Evolutionary conservation across 2,888 invertebrate genomes (phyloP).

Genomic region (Hecatera dysodea): DNA sequence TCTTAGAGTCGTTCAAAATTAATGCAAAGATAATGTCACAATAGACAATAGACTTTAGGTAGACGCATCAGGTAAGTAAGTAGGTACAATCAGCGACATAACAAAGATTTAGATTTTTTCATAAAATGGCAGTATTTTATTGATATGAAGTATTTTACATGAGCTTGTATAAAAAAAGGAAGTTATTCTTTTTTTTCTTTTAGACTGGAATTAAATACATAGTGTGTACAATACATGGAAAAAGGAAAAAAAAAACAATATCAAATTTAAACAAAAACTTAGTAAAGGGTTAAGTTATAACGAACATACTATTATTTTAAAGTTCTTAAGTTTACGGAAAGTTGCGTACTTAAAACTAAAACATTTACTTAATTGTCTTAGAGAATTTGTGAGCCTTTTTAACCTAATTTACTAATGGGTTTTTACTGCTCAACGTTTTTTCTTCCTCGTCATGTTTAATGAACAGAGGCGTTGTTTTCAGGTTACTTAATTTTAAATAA

Average conservation of each 20-base stretch:
- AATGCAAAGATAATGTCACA: conserved; percentile 3
- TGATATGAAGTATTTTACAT: conserved; percentile 64
- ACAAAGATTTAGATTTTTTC: conserved; percentile 9
- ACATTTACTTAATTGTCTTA: conserved; percentile 54
- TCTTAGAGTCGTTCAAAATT: neutral
- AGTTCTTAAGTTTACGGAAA: conserved; percentile 35
- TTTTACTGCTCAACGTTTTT: conserved; percentile 40
- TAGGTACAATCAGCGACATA: conserved; percentile 42
- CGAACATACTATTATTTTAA: conserved; percentile 29
- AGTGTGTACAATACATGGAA: neutral
- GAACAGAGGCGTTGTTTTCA: neutral
- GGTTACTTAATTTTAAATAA: neutral
- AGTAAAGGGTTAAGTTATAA: neutral
- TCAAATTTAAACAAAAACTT: neutral
- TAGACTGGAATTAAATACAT: neutral
- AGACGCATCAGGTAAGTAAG: neutral
- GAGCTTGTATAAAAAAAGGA: conserved; percentile 40
- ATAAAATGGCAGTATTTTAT: conserved; percentile 56
- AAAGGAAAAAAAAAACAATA: conserved; percentile 6
- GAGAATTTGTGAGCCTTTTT: conserved; percentile 59
- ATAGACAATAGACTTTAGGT: conserved; percentile 29
- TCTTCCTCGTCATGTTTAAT: conserved; percentile 4
- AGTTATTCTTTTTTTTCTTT: neutral
- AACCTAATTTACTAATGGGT: conserved; percentile 49
- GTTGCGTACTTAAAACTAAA: conserved; percentile 62